These are phyloP conservation scores for Malaclemys terrapin DNA, from an alignment of 2,113 vertebrate species.

Conservation along the genomic window DNA sequence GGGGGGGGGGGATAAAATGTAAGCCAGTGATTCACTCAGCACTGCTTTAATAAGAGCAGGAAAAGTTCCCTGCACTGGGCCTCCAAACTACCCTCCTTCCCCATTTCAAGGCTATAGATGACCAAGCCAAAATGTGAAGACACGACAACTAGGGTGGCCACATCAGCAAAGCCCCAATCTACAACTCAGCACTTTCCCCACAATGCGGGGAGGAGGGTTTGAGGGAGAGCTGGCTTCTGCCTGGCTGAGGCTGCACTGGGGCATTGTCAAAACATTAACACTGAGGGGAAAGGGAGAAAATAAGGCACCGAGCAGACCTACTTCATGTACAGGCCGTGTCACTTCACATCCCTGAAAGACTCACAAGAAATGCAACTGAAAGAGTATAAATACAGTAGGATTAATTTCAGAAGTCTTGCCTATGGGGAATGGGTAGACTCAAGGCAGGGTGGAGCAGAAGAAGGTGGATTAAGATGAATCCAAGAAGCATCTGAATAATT, in stretches of 20 bases:
- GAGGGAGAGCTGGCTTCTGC: not conserved
- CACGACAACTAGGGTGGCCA: fast-evolving
- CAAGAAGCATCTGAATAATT: not conserved
- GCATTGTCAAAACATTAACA: too few relatives aligned
- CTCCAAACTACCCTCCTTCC: not conserved
- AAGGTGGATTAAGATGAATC: not conserved
- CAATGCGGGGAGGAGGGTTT: not conserved
- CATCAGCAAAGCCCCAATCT: fast-evolving
- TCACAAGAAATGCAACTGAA: not conserved
- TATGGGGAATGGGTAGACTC: not conserved
- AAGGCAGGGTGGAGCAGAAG: not conserved
- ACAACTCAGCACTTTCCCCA: not conserved
- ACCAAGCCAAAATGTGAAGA: not conserved
- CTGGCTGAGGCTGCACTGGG: not conserved
- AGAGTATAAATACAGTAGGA: not conserved
- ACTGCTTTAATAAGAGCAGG: not conserved
- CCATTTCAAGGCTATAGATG: fast-evolving
- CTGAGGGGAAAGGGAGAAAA: not conserved
- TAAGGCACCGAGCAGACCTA: not conserved
- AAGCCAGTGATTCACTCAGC: slow-evolving; percentile 26
- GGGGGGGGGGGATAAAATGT: not conserved
- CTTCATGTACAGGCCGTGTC: not conserved
- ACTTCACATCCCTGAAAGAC: not conserved
- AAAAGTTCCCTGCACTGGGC: not conserved
- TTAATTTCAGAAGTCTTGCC: not conserved